Conservation (phyloP, 2,113 vertebrate genomes). For the Rhombomys opimus region DNA sequence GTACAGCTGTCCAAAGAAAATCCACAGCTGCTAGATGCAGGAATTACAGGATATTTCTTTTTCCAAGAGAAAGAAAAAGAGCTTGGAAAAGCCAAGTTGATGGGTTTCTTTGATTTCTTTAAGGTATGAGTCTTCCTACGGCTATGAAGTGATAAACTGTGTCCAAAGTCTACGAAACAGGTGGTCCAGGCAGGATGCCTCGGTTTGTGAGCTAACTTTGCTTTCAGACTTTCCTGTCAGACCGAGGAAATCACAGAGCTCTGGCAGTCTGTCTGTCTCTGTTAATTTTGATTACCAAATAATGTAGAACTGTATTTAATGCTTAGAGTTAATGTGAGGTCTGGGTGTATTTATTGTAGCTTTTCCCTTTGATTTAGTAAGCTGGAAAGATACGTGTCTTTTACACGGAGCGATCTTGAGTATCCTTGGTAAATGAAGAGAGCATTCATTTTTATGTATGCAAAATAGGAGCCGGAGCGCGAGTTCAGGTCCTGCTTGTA, state of each 20-base stretch:
- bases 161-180: slow-evolving; percentile 4
- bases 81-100: slow-evolving; percentile 91
- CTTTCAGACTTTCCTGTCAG: background rate
- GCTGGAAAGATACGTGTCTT: slow-evolving; percentile 2
- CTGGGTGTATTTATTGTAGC: slow-evolving; percentile 2
- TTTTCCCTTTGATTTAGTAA: slow-evolving; percentile 31
- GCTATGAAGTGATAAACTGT: slow-evolving; percentile 42
- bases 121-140: slow-evolving; percentile 88
- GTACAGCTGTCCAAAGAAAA: slow-evolving; percentile 91
- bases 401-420: background rate
- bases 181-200: background rate
- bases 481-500: background rate
- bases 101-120: slow-evolving; percentile 98
- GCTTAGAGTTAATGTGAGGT: background rate
- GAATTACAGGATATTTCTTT: slow-evolving; percentile 97
- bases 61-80: slow-evolving; percentile 94
- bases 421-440: slow-evolving; percentile 13
- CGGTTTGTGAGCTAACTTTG: background rate
- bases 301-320: slow-evolving; percentile 14
- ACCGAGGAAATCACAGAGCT: background rate
- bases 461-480: background rate
- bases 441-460: background rate
- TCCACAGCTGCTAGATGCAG: slow-evolving; percentile 94
- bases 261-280: background rate
- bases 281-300: background rate